Evolutionary conservation across 1,140 invertebrate genomes (phyloP), one percentile per base, ranked within the genome.

Genomic region (Caenorhabditis tropicalis): DNA sequence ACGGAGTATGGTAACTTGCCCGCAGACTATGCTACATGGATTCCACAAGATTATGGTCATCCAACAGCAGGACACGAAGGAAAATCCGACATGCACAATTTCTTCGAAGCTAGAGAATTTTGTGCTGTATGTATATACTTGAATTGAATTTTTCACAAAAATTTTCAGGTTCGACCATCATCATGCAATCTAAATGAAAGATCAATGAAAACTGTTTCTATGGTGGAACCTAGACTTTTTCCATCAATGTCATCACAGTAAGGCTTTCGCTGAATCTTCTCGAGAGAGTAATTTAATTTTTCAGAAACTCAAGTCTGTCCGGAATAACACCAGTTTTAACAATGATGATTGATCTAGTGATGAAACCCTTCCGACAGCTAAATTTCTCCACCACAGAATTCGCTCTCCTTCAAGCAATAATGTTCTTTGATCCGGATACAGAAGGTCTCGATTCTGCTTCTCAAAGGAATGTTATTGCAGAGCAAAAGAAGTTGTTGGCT

Each of bases 401-500:
- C 70, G 89, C 89, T 9, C 81, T 89, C 12, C 89, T 90, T 36
- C 89, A 90, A 80, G 89, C 89, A 0, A 90, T 90, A 46, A 90
- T 91, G 88, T 91, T 90, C 81, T 90, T 90, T 82, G 89, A 90
- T 88, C 90, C 89, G 46, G 90, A 91, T 51, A 91, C 90, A 10
- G 90, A 91, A 82, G 89, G 90, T 21, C 70, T 91, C 6, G 90
- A 91, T 82, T 81, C 90, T n/a, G 90, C 90, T 12, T 88, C 87
- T 33, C 90, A 91, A 83, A 58, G 90, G 46, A 91, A 91, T 81
- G 86, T 91, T 24, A 82, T 80, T 27, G 90, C 90, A 21, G 90
- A 91, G 83, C 90, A 91, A 43, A 58, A 91, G 70, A 87, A 89
- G 53, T 83, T 90, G 29, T 51, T 91, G 5, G 80, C 83, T 10